Evolutionary conservation across 2,888 invertebrate species (phyloP).

Genomic region (Amphipyra berbera): DNA sequence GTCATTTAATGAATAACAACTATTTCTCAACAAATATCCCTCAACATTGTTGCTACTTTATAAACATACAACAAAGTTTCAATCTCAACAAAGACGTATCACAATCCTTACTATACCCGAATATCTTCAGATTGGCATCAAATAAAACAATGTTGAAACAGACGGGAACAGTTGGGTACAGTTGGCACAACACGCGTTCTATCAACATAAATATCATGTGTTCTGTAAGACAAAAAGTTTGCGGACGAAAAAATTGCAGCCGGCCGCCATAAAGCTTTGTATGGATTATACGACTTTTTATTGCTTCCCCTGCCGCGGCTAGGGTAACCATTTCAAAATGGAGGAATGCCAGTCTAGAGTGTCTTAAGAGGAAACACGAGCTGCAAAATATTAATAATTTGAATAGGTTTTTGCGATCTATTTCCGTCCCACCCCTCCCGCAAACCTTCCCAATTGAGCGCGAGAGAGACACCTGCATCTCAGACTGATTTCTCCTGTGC

Average conservation of each 20-base stretch:
- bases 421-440: no score
- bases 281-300: conserved; percentile 74
- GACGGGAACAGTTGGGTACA: conserved; percentile 34
- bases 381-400: no score
- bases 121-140: conserved; percentile 44
- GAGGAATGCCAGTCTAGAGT: no score
- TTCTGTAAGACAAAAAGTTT: conserved; percentile 59
- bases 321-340: no score
- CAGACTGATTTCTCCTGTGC: no score
- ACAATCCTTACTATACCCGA: conserved; percentile 18
- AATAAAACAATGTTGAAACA: conserved; percentile 55
- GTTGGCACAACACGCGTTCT: conserved; percentile 55
- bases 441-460: no score
- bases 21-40: neutral
- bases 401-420: no score
- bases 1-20: no score
- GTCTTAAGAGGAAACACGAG: no score
- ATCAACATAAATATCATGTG: conserved; percentile 62
- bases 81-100: conserved; percentile 42
- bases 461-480: no score
- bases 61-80: conserved; percentile 40
- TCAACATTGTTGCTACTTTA: conserved; percentile 26
- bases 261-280: conserved; percentile 71
- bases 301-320: conserved; percentile 62
- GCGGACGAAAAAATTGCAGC: conserved; percentile 51